Evolutionary conservation across 1,140 invertebrate genomes (phyloP), one percentile per base, ranked within the genome.

Genomic region (Megathymus violae): DNA sequence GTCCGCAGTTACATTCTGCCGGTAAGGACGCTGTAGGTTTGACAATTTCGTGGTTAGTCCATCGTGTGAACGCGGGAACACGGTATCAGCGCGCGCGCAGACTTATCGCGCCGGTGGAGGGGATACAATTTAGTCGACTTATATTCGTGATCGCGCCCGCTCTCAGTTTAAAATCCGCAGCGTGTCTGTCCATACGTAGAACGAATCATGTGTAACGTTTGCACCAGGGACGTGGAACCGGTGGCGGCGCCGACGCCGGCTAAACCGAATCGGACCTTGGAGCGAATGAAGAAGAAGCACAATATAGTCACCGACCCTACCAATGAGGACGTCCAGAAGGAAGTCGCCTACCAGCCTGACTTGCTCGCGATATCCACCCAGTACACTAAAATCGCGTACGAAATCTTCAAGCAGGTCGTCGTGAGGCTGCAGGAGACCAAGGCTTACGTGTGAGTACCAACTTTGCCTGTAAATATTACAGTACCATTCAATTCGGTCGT

Each of bases 281-380:
- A 88, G 41, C 58, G 80, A 0, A 72, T 90, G 67, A 91, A 91
- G 81, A 74, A 51, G 51, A 89, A 91, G 52, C 88, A 91, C 60
- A 86, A 88, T 38, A 84, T 91, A 25, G 61, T 70, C 15, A 88
- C 85, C 0, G 79, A 91, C 46, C 88, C 88, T 17, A 58, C 34
- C 7, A 67, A 79, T 50, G 69, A 64, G 7, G 81, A 80, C 22
- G 87, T 83, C 43, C 85, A 89, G 70, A 78, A 76, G 63, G 76
- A 85, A 34, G 85, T 91, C 46, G 88, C 76, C 1, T 91, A 91
- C 71, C 88, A 91, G 68, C 88, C 88, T 0, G 88, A 91, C 38
- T 73, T 91, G 2, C 78, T 91, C 4, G 82, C 88, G 3, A 56
- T 91, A 3, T 91, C 88, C 36, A 91, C 88, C 9, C 85, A 89